These are phyloP conservation scores for Tipula helvola DNA, from an alignment of 2,888 invertebrate genomes.

Conservation along the genomic window DNA sequence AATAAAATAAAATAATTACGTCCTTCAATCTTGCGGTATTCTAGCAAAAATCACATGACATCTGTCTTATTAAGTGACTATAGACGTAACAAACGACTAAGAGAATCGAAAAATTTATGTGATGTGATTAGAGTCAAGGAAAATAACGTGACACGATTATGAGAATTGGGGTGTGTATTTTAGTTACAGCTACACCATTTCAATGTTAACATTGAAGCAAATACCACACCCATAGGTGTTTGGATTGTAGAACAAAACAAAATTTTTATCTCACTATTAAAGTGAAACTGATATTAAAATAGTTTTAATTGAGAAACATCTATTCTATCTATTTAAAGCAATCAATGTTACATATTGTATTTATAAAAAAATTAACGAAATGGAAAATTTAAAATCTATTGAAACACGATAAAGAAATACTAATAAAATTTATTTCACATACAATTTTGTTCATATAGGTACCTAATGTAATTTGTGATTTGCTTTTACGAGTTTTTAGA, in stretches of 20 bases:
- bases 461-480: not conserved
- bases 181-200: not conserved
- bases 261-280: not conserved
- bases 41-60: too few relatives aligned
- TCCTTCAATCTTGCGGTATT: too few relatives aligned
- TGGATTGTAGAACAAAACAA: not conserved
- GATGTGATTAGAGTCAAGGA: too few relatives aligned
- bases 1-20: too few relatives aligned
- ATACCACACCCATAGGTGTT: not conserved
- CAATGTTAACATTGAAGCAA: not conserved
- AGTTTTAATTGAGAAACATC: not conserved
- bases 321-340: not conserved
- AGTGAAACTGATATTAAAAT: not conserved
- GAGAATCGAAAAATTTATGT: too few relatives aligned
- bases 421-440: not conserved
- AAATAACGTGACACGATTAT: too few relatives aligned
- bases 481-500: not conserved
- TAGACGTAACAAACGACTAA: too few relatives aligned
- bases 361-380: not conserved
- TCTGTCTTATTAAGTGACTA: too few relatives aligned
- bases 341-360: not conserved
- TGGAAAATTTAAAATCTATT: not conserved
- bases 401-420: not conserved
- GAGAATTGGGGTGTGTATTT: not conserved
- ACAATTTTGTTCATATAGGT: not conserved